Conservation (phyloP, 2,797 vertebrate genomes). For the Semaprochilodus insignis region DNA sequence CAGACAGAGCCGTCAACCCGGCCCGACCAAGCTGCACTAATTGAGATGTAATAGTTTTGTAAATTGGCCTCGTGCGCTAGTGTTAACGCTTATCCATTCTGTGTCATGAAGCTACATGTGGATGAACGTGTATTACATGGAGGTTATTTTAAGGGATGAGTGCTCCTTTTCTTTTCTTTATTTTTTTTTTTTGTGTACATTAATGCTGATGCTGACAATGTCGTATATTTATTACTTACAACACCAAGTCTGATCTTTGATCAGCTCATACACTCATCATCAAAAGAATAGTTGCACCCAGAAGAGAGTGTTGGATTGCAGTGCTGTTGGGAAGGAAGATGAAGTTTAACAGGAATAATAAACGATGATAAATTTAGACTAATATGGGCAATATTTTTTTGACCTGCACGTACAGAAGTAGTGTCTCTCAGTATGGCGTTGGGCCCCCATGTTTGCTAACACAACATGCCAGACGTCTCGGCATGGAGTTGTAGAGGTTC, state of each 20-base stretch:
- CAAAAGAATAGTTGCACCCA: too few species aligned
- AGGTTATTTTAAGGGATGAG: neutral
- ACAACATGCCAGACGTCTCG: too few species aligned
- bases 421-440: too few species aligned
- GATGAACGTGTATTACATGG: neutral
- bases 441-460: too few species aligned
- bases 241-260: neutral
- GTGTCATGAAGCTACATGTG: slow-evolving; percentile 2
- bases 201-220: neutral
- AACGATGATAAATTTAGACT: too few species aligned
- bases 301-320: too few species aligned
- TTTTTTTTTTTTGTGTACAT: neutral
- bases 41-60: slow-evolving; percentile 60
- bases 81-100: neutral
- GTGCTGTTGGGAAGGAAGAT: too few species aligned
- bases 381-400: too few species aligned
- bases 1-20: slow-evolving; percentile 44
- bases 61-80: slow-evolving; percentile 41
- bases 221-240: neutral
- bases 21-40: slow-evolving; percentile 55
- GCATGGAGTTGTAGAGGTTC: too few species aligned
- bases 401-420: too few species aligned
- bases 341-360: too few species aligned
- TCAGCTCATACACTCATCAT: neutral
- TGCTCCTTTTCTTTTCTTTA: neutral